A percentile compares a stretch with the other conserved stretches of the same genome.
These are phyloP conservation scores for Thalassoma bifasciatum DNA, from an alignment of 2,113 vertebrate species.

Conservation along the genomic window DNA sequence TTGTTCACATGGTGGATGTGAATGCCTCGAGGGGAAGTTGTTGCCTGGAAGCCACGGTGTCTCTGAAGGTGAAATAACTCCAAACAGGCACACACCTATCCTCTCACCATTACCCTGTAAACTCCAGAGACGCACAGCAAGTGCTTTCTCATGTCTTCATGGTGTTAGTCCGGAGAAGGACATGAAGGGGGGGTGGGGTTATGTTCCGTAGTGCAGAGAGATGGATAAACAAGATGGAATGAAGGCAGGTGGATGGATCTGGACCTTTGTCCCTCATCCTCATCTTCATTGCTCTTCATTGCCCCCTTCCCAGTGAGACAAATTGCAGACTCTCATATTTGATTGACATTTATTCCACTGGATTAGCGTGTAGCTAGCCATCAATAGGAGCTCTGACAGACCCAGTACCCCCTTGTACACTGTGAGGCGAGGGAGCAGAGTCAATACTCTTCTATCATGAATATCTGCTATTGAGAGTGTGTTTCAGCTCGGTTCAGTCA, in stretches of 20 bases:
- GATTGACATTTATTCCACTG: constrained; percentile 33
- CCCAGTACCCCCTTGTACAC: constrained; percentile 1
- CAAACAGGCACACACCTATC: constrained; percentile 63
- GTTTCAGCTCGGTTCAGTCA: background rate
- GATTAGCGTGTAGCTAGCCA: constrained; percentile 10
- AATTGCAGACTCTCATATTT: constrained; percentile 5
- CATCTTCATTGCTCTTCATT: constrained; percentile 11
- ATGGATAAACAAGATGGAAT: background rate
- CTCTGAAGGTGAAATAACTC: constrained; percentile 78
- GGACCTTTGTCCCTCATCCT: background rate
- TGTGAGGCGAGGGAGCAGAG: background rate
- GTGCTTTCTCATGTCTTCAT: constrained; percentile 78
- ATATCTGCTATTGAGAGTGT: constrained; percentile 18
- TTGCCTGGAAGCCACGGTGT: constrained; percentile 71
- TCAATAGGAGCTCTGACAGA: constrained; percentile 18
- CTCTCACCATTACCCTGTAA: constrained; percentile 69
- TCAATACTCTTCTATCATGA: constrained; percentile 22
- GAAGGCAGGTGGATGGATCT: background rate
- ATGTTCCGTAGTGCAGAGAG: constrained; percentile 1
- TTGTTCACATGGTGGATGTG: constrained; percentile 65
- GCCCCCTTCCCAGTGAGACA: background rate
- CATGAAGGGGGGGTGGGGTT: constrained; percentile 12
- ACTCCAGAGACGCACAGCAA: constrained; percentile 62
- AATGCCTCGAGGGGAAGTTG: constrained; percentile 58
- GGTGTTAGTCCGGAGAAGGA: constrained; percentile 64